Conservation (phyloP, 2,113 vertebrate species). For the Columba janthina region DNA sequence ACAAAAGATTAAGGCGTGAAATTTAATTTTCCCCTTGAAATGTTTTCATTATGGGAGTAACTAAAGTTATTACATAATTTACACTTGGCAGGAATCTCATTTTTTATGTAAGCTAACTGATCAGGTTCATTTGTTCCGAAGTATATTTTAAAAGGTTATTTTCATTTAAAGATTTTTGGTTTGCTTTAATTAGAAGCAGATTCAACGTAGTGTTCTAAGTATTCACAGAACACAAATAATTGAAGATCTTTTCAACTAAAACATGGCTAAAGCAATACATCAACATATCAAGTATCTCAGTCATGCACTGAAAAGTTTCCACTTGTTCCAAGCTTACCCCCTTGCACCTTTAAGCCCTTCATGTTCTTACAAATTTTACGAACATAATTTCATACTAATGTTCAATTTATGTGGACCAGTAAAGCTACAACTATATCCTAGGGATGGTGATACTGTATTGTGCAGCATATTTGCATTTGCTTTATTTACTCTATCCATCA, state of each 20-base stretch:
- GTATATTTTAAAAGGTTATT: background rate
- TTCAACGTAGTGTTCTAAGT: background rate
- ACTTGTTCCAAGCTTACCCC: background rate
- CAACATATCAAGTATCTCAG: background rate
- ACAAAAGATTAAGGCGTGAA: background rate
- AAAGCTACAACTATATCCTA: background rate
- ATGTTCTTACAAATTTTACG: background rate
- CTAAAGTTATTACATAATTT: slow-evolving; percentile 4
- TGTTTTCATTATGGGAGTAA: slow-evolving; percentile 3
- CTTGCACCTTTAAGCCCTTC: background rate
- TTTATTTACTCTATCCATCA: background rate
- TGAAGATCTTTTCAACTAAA: background rate
- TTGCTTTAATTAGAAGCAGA: background rate
- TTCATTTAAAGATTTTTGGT: background rate
- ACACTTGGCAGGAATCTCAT: background rate
- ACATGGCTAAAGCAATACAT: background rate
- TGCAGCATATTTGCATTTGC: background rate
- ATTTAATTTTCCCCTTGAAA: slow-evolving; percentile 3
- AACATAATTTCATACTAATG: background rate
- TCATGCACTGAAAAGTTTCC: background rate
- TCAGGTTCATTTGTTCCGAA: background rate
- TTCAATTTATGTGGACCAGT: background rate
- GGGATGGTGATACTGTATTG: accelerated
- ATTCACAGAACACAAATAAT: background rate
- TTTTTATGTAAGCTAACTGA: slow-evolving; percentile 12